These are phyloP conservation scores for Eleginops maclovinus DNA, from an alignment of 2,113 vertebrate genomes.

Conservation along the genomic window DNA sequence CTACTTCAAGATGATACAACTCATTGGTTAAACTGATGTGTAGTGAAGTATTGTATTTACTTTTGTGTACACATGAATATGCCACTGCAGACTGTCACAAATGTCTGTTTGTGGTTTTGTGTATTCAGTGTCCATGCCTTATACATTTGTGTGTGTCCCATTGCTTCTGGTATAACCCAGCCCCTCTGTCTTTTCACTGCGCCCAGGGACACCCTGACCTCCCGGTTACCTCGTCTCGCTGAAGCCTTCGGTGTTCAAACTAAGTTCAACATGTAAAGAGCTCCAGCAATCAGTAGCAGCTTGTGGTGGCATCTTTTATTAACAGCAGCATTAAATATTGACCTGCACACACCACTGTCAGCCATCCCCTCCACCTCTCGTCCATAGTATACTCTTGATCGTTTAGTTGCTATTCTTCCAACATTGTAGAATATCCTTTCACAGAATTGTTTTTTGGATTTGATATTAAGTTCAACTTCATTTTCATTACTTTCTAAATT, in stretches of 20 bases:
- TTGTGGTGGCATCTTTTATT: conserved; percentile 80
- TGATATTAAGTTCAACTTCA: background rate
- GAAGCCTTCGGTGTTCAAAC: conserved; percentile 62
- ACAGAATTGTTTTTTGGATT: background rate
- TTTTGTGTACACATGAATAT: background rate
- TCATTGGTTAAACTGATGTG: background rate
- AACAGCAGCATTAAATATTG: conserved; percentile 79
- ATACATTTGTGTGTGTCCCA: background rate
- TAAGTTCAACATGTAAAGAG: conserved; percentile 67
- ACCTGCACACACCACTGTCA: conserved; percentile 37
- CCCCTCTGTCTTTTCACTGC: conserved; percentile 9
- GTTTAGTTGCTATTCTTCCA: background rate
- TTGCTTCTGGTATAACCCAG: conserved; percentile 8
- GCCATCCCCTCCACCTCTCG: conserved; percentile 28
- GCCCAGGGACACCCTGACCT: conserved; percentile 69
- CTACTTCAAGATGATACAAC: background rate
- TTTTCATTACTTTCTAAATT: background rate
- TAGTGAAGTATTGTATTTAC: background rate
- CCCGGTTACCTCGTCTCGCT: conserved; percentile 72
- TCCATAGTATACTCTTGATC: background rate
- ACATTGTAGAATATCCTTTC: background rate
- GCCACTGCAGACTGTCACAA: background rate
- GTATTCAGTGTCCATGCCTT: background rate
- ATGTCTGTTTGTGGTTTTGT: background rate
- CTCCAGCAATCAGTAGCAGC: conserved; percentile 69